Base-by-base conservation (phyloP, 1,140 invertebrate species). In the Wiebesia pumilae region DNA sequence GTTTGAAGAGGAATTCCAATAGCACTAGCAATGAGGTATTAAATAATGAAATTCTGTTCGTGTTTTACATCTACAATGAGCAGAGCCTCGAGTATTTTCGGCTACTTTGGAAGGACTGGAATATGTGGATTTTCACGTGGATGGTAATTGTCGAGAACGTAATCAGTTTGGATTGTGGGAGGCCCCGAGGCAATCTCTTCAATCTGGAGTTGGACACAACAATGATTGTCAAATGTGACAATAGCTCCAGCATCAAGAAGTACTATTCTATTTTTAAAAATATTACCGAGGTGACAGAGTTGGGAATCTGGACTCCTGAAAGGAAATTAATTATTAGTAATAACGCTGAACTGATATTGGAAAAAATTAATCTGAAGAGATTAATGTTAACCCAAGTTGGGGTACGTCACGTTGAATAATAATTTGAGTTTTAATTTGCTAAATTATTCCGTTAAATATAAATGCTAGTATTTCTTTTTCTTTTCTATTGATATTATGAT, bases 291-390 rank as follows among this genome's bases (percentile, higher is more conserved):
- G 16, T 43, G 0, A 10, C 27, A 10, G 71, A 75, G 14, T 27
- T 75, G 0, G 38, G 38, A n/a, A 75, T 10, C 7, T 75, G 38
- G 38, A 75, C 38, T 12, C 14, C 71, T 0, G 24, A 75, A 0
- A 75, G 12, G 14, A 43, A 38, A 6, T 14, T 75, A 0, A 75
- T 75, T 27, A 19, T 38, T 0, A 71, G 4, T 14, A 75, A 27
- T n/a, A n/a, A 7, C 10, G 24, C 9, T 6, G 9, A 38, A 43
- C 2, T 75, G 19, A 9, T 43, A 0, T 9, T 43, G 38, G 71
- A 75, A 75, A 75, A 75, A 75, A 75, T 43, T n/a, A 75, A 75
- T 14, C 9, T 75, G 21, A 75, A 43, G 38, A 19, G 71, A n/a
- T 3, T 75, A 12, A 27, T 16, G 38, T 75, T 43, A n/a, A 75